Percentiles rank a stretch among this genome's conserved stretches.
phyloP scores from a whole-genome alignment of 1,140 invertebrate species.

The Pseudomyrmex dendroicus region DNA sequence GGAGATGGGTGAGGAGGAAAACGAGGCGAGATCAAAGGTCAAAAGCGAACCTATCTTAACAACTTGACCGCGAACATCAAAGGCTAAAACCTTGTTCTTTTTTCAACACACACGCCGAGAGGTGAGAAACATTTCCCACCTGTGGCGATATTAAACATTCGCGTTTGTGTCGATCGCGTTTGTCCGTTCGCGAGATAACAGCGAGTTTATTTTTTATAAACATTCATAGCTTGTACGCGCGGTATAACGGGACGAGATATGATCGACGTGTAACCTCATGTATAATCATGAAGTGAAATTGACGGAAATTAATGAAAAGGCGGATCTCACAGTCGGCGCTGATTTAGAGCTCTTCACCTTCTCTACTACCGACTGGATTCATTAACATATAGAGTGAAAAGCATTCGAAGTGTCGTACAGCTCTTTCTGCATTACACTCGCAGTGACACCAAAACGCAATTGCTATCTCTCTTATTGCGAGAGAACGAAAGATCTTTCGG shows the following conservation, averaged over 20 bases:
- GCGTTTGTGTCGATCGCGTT: slow-evolving; percentile 20
- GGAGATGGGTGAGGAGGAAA: slow-evolving; percentile 11
- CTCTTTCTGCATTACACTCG: no score
- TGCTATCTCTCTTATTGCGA: slow-evolving; percentile 18
- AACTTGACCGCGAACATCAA: slow-evolving; percentile 58
- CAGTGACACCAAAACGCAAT: slow-evolving; percentile 1
- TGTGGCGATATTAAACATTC: slow-evolving; percentile 16
- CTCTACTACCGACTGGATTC: neutral
- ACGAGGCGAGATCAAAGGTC: slow-evolving; percentile 53
- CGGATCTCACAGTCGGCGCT: neutral
- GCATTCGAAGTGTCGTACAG: no score
- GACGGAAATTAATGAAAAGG: neutral
- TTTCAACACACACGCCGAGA: slow-evolving; percentile 16
- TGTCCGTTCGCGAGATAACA: neutral
- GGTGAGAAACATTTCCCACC: slow-evolving; percentile 19
- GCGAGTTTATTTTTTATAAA: slow-evolving; percentile 39
- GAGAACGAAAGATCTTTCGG: slow-evolving; percentile 6
- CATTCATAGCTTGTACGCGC: slow-evolving; percentile 13
- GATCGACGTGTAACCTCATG: neutral
- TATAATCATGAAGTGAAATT: neutral
- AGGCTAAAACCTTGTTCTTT: slow-evolving; percentile 49
- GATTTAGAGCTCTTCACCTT: neutral
- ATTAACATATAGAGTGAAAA: neutral
- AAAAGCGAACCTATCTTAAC: slow-evolving; percentile 34
- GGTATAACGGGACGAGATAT: neutral